A percentile compares a stretch with the other conserved stretches of the same genome.
phyloP scores from a whole-genome alignment of 2,888 invertebrate species.

The Acleris literana region DNA sequence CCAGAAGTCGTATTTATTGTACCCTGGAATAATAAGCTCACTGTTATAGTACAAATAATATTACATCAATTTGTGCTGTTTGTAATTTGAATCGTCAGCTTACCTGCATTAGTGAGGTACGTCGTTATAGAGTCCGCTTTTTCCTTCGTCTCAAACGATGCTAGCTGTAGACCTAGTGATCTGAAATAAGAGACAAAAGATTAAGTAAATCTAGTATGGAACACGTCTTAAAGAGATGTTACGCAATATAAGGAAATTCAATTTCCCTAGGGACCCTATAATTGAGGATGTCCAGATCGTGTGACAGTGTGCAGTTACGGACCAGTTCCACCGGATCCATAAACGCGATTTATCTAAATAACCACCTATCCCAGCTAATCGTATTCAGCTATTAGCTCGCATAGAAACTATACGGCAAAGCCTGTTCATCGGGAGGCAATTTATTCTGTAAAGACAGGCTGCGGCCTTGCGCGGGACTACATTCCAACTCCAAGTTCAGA shows the following conservation, averaged over 20 bases:
- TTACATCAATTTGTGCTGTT: no score
- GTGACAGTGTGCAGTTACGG: conserved; percentile 43
- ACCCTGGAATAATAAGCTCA: conserved; percentile 71
- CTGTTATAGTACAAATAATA: no score
- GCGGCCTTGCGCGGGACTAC: conserved; percentile 68
- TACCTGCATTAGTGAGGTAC: conserved; percentile 91
- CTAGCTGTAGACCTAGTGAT: conserved; percentile 92
- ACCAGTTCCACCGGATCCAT: conserved; percentile 52
- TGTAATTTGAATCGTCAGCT: conserved; percentile 33
- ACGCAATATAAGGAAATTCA: conserved; percentile 19
- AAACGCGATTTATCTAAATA: conserved; percentile 67
- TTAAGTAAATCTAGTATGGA: not conserved
- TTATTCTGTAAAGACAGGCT: conserved; percentile 75
- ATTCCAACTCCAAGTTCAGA: conserved; percentile 72
- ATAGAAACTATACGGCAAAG: conserved; percentile 57
- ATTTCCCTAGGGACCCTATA: conserved; percentile 26
- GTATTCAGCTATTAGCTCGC: conserved; percentile 67
- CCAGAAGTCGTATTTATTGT: conserved; percentile 94
- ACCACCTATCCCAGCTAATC: conserved; percentile 58
- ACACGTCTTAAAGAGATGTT: not conserved
- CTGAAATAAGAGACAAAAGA: conserved; percentile 64
- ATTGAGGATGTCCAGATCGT: conserved; percentile 35
- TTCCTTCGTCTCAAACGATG: conserved; percentile 93
- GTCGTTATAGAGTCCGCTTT: conserved; percentile 93
- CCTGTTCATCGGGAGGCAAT: conserved; percentile 73